Percentiles rank a stretch among this genome's conserved stretches.
Evolutionary conservation across 1,140 invertebrate genomes (phyloP).

Genomic region (Atta cephalotes): DNA sequence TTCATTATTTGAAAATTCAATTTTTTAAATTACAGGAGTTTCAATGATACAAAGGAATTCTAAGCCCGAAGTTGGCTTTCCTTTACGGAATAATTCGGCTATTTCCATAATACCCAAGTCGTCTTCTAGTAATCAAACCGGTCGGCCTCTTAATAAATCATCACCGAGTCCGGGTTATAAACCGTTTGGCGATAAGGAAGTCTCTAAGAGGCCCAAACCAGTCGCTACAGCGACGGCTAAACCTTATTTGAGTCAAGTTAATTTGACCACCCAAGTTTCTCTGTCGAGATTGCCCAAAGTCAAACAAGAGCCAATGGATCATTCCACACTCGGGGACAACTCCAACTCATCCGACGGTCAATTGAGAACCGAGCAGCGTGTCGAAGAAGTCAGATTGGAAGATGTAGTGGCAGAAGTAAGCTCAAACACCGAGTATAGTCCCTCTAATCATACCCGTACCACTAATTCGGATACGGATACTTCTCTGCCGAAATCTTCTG

Average conservation of each 20-base stretch:
- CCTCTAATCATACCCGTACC: slow-evolving; percentile 76
- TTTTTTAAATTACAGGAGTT: slow-evolving; percentile 79
- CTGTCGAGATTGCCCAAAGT: slow-evolving; percentile 81
- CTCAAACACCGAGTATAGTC: slow-evolving; percentile 82
- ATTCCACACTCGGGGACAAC: slow-evolving; percentile 83
- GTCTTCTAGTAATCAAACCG: slow-evolving; percentile 77
- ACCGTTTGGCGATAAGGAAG: slow-evolving; percentile 81
- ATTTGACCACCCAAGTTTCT: slow-evolving; percentile 81
- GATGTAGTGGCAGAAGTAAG: slow-evolving; percentile 83
- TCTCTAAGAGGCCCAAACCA: slow-evolving; percentile 81
- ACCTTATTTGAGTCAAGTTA: slow-evolving; percentile 81
- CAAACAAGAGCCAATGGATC: slow-evolving; percentile 81
- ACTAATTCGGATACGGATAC: slow-evolving; percentile 77
- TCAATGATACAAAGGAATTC: slow-evolving; percentile 84
- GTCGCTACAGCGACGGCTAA: slow-evolving; percentile 83
- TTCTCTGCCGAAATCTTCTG: slow-evolving; percentile 72
- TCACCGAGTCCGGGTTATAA: slow-evolving; percentile 79
- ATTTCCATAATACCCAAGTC: slow-evolving; percentile 89
- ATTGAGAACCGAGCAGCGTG: slow-evolving; percentile 82
- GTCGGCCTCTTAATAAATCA: slow-evolving; percentile 80
- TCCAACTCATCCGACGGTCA: slow-evolving; percentile 84
- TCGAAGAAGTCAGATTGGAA: slow-evolving; percentile 84
- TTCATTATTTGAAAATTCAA: not conserved
- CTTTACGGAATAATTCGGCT: slow-evolving; percentile 89
- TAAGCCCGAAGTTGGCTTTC: slow-evolving; percentile 86